A percentile compares a stretch with the other conserved stretches of the same genome.
These are phyloP conservation scores for Acestrorhynchus altus DNA, from an alignment of 2,797 vertebrate species.

Conservation along the genomic window DNA sequence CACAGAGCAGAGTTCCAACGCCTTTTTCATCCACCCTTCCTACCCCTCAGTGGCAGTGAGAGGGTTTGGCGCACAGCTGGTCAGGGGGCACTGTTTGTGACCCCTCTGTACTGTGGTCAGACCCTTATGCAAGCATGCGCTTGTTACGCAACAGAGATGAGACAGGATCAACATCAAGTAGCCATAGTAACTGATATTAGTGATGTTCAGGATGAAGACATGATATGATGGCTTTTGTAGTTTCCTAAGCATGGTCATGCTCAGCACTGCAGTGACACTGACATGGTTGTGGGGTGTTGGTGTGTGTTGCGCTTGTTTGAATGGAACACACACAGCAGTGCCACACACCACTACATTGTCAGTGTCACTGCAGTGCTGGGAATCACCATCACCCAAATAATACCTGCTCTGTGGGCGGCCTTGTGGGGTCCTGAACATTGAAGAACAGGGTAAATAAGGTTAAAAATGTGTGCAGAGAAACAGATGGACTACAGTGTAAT, in stretches of 20 bases:
- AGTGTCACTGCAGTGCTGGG: too few relatives aligned
- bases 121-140: slow-evolving; percentile 48
- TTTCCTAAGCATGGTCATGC: background rate
- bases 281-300: too few relatives aligned
- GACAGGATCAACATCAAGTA: slow-evolving; percentile 43
- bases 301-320: too few relatives aligned
- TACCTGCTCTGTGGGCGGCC: too few relatives aligned
- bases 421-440: too few relatives aligned
- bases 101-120: slow-evolving; percentile 16
- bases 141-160: slow-evolving; percentile 50
- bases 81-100: background rate
- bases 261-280: too few relatives aligned
- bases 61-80: slow-evolving; percentile 2
- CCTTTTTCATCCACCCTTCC: background rate
- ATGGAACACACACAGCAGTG: too few relatives aligned
- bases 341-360: too few relatives aligned
- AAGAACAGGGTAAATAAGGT: too few relatives aligned
- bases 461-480: too few relatives aligned
- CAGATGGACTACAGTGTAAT: too few relatives aligned
- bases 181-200: background rate
- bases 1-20: background rate
- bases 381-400: too few relatives aligned
- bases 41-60: background rate
- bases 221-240: background rate
- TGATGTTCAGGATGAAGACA: background rate